phyloP scores from a whole-genome alignment of 2,888 invertebrate genomes.

The Tetranychus piercei region DNA sequence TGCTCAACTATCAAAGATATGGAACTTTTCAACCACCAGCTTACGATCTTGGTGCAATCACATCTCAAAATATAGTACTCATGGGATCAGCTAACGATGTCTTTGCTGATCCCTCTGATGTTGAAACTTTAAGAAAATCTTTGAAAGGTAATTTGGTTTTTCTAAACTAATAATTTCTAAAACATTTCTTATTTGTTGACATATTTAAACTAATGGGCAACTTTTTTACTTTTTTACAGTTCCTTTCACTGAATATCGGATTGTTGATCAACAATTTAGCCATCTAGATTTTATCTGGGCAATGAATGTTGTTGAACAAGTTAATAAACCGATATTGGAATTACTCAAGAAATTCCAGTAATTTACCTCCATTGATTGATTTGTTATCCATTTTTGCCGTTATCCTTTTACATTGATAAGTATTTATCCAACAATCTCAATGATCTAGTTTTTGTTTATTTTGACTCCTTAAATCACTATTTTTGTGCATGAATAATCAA shows the following conservation, averaged over 20 bases:
- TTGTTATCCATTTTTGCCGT: background rate
- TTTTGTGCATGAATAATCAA: no score
- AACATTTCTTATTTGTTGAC: background rate
- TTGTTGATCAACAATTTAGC: background rate
- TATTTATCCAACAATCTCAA: background rate
- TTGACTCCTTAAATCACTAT: no score
- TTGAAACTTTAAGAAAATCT: constrained; percentile 25
- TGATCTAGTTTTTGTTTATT: no score
- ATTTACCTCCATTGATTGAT: background rate
- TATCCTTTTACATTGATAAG: background rate
- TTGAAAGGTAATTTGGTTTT: constrained; percentile 29
- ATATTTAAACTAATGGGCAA: background rate
- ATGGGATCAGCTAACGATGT: constrained; percentile 32
- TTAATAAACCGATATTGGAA: background rate
- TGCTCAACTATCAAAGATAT: constrained; percentile 4
- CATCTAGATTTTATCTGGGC: constrained; percentile 11
- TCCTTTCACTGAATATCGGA: background rate
- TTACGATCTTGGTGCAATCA: constrained; percentile 30
- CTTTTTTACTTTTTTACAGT: background rate
- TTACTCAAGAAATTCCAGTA: background rate
- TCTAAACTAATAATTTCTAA: background rate
- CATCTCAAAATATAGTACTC: constrained; percentile 29
- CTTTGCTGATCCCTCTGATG: constrained; percentile 32
- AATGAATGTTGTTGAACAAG: background rate
- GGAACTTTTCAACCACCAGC: constrained; percentile 29